These are phyloP conservation scores for Taphrorychus bicolor DNA, from an alignment of 2,888 invertebrate genomes.

Conservation along the genomic window DNA sequence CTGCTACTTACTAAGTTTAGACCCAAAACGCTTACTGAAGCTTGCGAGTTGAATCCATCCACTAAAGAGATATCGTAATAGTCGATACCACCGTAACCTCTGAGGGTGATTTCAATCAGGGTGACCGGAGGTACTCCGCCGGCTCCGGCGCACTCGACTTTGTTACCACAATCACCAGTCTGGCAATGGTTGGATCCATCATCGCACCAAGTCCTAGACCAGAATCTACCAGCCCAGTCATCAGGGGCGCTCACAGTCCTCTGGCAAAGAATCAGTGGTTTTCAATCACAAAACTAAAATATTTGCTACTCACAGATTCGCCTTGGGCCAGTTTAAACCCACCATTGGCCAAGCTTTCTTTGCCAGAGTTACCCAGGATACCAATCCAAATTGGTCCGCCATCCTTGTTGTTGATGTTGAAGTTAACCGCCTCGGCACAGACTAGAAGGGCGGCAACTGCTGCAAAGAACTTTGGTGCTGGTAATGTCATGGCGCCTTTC, in stretches of 20 bases:
- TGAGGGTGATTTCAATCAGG: slow-evolving; percentile 60
- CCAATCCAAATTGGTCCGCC: slow-evolving; percentile 51
- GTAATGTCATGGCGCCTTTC: neutral
- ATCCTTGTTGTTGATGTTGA: slow-evolving; percentile 49
- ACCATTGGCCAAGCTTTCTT: slow-evolving; percentile 47
- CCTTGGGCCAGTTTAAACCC: slow-evolving; percentile 49
- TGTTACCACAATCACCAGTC: slow-evolving; percentile 59
- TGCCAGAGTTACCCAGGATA: too few species aligned
- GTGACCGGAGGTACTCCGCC: slow-evolving; percentile 60
- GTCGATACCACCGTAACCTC: slow-evolving; percentile 56
- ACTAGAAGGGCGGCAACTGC: neutral
- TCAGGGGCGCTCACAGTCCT: slow-evolving; percentile 46
- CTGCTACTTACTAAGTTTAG: too few species aligned
- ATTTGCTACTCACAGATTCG: slow-evolving; percentile 47
- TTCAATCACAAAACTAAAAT: too few species aligned
- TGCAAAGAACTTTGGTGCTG: slow-evolving; percentile 10
- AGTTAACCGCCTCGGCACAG: slow-evolving; percentile 41
- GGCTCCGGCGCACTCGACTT: slow-evolving; percentile 59
- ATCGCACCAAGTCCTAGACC: slow-evolving; percentile 60
- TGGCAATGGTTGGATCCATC: slow-evolving; percentile 51
- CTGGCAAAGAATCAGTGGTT: slow-evolving; percentile 34
- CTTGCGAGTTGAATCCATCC: slow-evolving; percentile 61
- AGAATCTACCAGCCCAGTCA: slow-evolving; percentile 59
- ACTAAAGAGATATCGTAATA: slow-evolving; percentile 63
- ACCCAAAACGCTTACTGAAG: slow-evolving; percentile 50